These are phyloP conservation scores for Lepidochrysops patricia DNA, from an alignment of 2,888 invertebrate genomes.

Conservation along the genomic window DNA sequence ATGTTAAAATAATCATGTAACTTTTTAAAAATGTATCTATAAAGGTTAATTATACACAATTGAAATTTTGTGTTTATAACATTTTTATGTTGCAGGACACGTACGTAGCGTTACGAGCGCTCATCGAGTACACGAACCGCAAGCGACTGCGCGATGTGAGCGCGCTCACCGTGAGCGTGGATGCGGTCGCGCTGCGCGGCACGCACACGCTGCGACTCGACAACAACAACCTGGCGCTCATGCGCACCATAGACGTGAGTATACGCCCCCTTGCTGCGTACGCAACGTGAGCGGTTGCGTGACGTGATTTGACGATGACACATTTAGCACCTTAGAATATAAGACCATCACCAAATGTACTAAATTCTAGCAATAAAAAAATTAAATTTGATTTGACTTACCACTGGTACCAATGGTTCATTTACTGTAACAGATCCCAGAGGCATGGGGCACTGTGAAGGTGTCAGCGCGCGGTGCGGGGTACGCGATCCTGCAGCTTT, in stretches of 20 bases:
- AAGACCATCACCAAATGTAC: not conserved
- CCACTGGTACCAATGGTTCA: no score
- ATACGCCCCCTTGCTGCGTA: conserved; percentile 23
- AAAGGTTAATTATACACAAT: no score
- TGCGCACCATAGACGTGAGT: conserved; percentile 84
- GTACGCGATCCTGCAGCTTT: conserved; percentile 95
- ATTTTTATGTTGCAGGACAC: conserved; percentile 77
- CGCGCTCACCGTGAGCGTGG: conserved; percentile 83
- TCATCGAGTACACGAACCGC: conserved; percentile 91
- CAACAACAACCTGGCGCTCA: conserved; percentile 83
- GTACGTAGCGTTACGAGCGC: conserved; percentile 88
- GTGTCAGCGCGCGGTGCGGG: conserved; percentile 94
- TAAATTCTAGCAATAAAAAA: no score
- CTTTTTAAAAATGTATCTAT: no score
- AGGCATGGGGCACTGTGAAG: conserved; percentile 95
- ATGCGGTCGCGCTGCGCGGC: conserved; percentile 86
- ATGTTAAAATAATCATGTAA: no score
- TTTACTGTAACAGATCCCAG: conserved; percentile 89
- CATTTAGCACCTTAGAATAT: no score
- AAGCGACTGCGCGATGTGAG: conserved; percentile 91
- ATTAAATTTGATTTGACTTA: no score
- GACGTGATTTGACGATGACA: no score
- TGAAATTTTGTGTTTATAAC: not conserved
- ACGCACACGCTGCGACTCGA: conserved; percentile 80
- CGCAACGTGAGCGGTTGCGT: no score